Evolutionary conservation across 1,140 invertebrate species (phyloP), one percentile per base, ranked within the genome.

Genomic region (Zaprionus lachaisei): DNA sequence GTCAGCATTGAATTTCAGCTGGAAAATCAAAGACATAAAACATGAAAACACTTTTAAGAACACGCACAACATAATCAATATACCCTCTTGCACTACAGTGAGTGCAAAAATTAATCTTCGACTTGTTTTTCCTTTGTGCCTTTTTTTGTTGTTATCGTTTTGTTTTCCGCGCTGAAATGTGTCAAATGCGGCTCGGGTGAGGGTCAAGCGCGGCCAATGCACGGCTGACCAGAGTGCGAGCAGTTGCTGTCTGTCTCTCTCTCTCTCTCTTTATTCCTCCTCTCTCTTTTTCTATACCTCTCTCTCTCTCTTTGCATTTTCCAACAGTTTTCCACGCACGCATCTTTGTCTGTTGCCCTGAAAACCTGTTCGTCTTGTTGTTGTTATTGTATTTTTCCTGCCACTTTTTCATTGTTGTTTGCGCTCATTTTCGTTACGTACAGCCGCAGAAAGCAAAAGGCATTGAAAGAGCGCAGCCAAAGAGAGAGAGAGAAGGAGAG

Each of bases 371-470:
- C 74, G 61, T 51, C 69, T 57, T 72, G 75, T 70, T 79, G 65
- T 57, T 65, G 51, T 56, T 66, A 15, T 66, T 67, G 17, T 64
- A 65, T 73, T 77, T 87, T 81, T 89, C 85, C 78, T 87, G 80
- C 67, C 64, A 65, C 77, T 75, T 81, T 72, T 79, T 69, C 63
- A 75, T 83, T 81, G 79, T 81, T 74, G 81, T 69, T 84, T 84
- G 81, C 79, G 70, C 83, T 83, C 81, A 89, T 81, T 87, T 89
- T 90, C 85, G 85, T 89, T 89, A 84, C 75, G 81, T 89, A 89
- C 79, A 80, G 78, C 75, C 69, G 75, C 78, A 80, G 84, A 89
- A 89, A 89, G 84, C 75, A 89, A 89, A 89, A 89, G 84, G 81
- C 84, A 90, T 89, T 84, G 64, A 67, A 81, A 79, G 61, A 76